These are phyloP conservation scores for Aurelia coerulea DNA, from an alignment of 30 jellyfish, hydroid and myxozoan species.

Conservation along the genomic window DNA sequence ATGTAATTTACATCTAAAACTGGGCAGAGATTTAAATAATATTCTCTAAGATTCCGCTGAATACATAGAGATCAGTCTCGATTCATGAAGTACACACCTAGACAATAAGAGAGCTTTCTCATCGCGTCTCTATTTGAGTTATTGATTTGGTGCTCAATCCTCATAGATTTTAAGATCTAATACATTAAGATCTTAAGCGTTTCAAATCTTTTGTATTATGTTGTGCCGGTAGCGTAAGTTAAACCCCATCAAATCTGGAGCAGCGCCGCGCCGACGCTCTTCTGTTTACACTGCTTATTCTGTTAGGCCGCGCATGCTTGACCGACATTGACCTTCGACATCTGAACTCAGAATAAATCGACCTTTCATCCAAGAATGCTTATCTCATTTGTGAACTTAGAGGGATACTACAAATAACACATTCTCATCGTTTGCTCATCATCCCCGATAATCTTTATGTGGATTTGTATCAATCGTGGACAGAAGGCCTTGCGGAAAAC, in stretches of 20 bases:
- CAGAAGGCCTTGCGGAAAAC: constrained; percentile 18
- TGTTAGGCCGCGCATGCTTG: constrained; percentile 28
- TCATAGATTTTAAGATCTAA: constrained; percentile 59
- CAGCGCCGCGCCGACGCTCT: constrained; percentile 80
- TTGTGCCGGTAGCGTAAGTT: constrained; percentile 66
- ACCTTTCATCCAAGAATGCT: constrained; percentile 4
- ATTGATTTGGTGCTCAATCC: constrained; percentile 75
- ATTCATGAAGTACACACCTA: constrained; percentile 42
- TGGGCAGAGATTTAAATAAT: constrained; percentile 56
- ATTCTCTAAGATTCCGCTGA: constrained; percentile 73
- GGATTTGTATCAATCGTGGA: constrained; percentile 24
- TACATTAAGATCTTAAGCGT: constrained; percentile 73
- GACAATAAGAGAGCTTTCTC: constrained; percentile 31
- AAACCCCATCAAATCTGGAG: constrained; percentile 59
- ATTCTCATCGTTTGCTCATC: neutral
- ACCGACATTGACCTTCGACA: constrained; percentile 37
- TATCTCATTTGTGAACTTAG: too few relatives aligned
- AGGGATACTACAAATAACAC: too few relatives aligned
- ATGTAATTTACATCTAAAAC: constrained; percentile 52
- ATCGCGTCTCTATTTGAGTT: constrained; percentile 67
- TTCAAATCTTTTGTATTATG: constrained; percentile 57
- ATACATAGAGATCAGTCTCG: constrained; percentile 61
- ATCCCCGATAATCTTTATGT: constrained; percentile 42
- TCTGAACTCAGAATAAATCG: constrained; percentile 42
- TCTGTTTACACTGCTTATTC: constrained; percentile 53